A percentile compares a stretch with the other conserved stretches of the same genome.
phyloP scores from a whole-genome alignment of 1,140 invertebrate genomes.

The Drosophila ohnishii region DNA sequence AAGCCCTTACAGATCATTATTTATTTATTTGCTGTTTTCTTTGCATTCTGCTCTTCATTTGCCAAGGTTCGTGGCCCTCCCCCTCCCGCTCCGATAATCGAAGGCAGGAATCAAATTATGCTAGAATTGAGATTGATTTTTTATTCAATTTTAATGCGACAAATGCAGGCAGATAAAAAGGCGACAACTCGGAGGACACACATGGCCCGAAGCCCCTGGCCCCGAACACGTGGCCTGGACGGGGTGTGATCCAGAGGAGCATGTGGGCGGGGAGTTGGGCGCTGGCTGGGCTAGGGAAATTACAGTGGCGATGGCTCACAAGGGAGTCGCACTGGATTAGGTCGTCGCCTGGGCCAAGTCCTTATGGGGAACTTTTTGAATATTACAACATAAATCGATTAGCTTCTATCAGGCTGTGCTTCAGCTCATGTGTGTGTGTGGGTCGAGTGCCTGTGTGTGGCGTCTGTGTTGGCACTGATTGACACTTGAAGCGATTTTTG shows the following conservation, averaged over 20 bases:
- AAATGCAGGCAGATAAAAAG: constrained; percentile 81
- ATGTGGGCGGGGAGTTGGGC: not conserved
- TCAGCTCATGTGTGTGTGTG: constrained; percentile 10
- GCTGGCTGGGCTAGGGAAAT: constrained; percentile 53
- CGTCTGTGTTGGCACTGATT: constrained; percentile 70
- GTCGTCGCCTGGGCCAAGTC: constrained; percentile 59
- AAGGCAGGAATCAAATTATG: constrained; percentile 80
- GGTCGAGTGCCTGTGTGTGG: constrained; percentile 24
- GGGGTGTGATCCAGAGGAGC: constrained; percentile 1
- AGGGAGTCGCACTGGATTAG: constrained; percentile 74
- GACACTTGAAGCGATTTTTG: constrained; percentile 79
- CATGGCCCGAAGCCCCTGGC: constrained; percentile 45
- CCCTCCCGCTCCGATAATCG: constrained; percentile 58
- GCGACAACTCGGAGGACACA: constrained; percentile 55
- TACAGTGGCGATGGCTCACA: constrained; percentile 64
- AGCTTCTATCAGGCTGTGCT: constrained; percentile 69
- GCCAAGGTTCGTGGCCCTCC: constrained; percentile 2
- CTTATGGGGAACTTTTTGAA: constrained; percentile 80
- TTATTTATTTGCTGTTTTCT: constrained; percentile 50
- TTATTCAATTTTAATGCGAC: constrained; percentile 83
- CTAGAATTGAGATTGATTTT: constrained; percentile 83
- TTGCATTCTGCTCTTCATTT: constrained; percentile 31
- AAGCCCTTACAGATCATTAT: constrained; percentile 51
- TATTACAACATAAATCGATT: constrained; percentile 82
- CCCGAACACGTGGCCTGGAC: constrained; percentile 30